phyloP scores from a whole-genome alignment of 1,140 invertebrate species.

The Trypoxylus dichotomus region DNA sequence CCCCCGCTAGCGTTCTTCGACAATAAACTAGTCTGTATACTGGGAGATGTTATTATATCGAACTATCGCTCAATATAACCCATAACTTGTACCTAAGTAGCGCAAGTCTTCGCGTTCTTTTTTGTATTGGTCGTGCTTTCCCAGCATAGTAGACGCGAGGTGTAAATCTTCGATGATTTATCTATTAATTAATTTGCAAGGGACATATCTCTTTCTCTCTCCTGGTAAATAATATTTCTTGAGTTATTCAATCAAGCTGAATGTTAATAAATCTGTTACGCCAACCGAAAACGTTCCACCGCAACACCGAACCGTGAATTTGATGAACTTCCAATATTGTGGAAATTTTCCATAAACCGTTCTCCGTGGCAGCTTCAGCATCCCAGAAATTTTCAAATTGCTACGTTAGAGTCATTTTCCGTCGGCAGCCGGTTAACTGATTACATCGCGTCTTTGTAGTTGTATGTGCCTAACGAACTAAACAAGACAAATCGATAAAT shows the following conservation, averaged over 20 bases:
- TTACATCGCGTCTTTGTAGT: background rate
- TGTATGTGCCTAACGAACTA: background rate
- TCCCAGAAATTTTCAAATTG: background rate
- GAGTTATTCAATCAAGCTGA: background rate
- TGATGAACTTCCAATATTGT: slow-evolving; percentile 17
- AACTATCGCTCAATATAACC: background rate
- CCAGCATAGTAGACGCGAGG: background rate
- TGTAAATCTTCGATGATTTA: slow-evolving; percentile 21
- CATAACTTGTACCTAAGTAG: background rate
- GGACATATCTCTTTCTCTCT: background rate
- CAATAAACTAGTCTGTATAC: no score
- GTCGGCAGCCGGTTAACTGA: background rate
- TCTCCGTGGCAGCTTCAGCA: background rate
- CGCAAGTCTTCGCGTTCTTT: background rate
- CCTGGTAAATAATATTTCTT: slow-evolving; percentile 16
- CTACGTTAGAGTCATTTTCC: background rate
- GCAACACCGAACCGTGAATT: background rate
- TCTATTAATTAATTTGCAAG: slow-evolving; percentile 22
- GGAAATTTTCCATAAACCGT: slow-evolving; percentile 16
- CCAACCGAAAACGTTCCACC: background rate
- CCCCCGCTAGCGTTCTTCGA: no score
- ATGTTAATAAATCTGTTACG: slow-evolving; percentile 15
- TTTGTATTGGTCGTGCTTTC: background rate
- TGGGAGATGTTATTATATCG: no score
- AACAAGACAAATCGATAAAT: background rate